Evolutionary conservation across 2,888 invertebrate genomes (phyloP).

Genomic region (Limnephilus marmoratus): DNA sequence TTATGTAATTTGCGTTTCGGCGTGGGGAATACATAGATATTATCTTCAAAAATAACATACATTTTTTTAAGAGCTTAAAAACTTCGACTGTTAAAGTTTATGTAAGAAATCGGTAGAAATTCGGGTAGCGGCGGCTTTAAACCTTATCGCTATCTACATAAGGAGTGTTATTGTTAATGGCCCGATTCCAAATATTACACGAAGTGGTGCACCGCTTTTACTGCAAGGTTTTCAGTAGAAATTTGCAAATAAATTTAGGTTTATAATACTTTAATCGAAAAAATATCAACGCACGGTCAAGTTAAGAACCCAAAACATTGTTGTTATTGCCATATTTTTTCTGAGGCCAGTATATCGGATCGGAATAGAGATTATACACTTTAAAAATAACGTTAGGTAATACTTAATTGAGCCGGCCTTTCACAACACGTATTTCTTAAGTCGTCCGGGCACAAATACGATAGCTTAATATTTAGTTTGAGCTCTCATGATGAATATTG

Average conservation of each 20-base stretch:
- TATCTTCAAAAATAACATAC: too few relatives aligned
- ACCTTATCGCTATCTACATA: too few relatives aligned
- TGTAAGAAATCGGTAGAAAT: too few relatives aligned
- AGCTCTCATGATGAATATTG: not conserved
- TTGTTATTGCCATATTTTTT: not conserved
- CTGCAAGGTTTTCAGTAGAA: not conserved
- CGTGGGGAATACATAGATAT: too few relatives aligned
- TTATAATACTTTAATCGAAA: not conserved
- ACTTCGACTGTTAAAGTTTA: too few relatives aligned
- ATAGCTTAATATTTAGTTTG: not conserved
- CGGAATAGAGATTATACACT: not conserved
- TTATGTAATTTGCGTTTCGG: too few relatives aligned
- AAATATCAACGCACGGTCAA: not conserved
- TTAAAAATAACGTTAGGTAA: not conserved
- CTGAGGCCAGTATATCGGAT: not conserved
- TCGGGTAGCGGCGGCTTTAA: too few relatives aligned
- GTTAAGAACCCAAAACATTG: not conserved
- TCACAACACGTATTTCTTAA: not conserved
- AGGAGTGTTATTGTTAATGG: too few relatives aligned
- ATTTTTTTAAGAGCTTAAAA: too few relatives aligned
- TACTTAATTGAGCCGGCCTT: not conserved
- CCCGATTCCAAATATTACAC: too few relatives aligned
- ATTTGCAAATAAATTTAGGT: too few relatives aligned
- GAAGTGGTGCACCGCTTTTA: too few relatives aligned
- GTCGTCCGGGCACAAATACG: not conserved